phyloP scores from a whole-genome alignment of 2,113 vertebrate species.

The Takifugu bimaculatus region DNA sequence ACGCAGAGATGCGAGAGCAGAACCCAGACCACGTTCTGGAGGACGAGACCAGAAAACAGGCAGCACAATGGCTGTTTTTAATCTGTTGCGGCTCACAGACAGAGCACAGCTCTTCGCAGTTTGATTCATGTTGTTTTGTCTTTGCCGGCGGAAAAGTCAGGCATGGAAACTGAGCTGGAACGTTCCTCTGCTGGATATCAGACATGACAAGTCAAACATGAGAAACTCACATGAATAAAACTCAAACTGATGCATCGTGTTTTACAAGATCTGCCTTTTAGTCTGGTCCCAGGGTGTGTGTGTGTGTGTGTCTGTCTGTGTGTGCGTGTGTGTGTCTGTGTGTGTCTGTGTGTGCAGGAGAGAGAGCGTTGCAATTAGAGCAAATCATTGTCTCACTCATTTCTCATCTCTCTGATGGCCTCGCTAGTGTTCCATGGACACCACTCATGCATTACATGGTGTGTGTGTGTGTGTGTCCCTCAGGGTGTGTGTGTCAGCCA shows the following conservation, averaged over 20 bases:
- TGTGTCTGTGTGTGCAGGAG: constrained; percentile 1
- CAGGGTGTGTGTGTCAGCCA: constrained; percentile 9
- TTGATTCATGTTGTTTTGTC: constrained; percentile 50
- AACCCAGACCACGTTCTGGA: too few relatives aligned
- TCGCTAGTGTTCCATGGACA: constrained; percentile 39
- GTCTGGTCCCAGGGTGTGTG: constrained; percentile 31
- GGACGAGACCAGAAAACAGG: too few relatives aligned
- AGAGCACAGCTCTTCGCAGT: constrained; percentile 15
- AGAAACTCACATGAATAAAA: constrained; percentile 60
- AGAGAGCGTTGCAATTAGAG: constrained; percentile 6
- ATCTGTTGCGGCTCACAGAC: constrained; percentile 1
- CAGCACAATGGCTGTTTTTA: neutral
- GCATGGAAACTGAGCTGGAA: constrained; percentile 42
- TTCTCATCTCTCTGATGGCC: constrained; percentile 36
- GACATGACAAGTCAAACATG: constrained; percentile 64
- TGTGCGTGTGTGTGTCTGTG: constrained; percentile 5
- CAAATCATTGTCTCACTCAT: constrained; percentile 50
- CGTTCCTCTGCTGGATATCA: constrained; percentile 47
- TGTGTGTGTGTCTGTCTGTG: constrained; percentile 12
- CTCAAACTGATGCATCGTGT: constrained; percentile 59
- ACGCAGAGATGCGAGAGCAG: too few relatives aligned
- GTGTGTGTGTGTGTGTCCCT: constrained; percentile 3
- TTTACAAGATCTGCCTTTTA: constrained; percentile 52
- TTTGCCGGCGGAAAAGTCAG: constrained; percentile 71
- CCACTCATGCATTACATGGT: constrained; percentile 44